These are phyloP conservation scores for Thaumetopoea pityocampa DNA, from an alignment of 1,140 invertebrate genomes.

Conservation along the genomic window DNA sequence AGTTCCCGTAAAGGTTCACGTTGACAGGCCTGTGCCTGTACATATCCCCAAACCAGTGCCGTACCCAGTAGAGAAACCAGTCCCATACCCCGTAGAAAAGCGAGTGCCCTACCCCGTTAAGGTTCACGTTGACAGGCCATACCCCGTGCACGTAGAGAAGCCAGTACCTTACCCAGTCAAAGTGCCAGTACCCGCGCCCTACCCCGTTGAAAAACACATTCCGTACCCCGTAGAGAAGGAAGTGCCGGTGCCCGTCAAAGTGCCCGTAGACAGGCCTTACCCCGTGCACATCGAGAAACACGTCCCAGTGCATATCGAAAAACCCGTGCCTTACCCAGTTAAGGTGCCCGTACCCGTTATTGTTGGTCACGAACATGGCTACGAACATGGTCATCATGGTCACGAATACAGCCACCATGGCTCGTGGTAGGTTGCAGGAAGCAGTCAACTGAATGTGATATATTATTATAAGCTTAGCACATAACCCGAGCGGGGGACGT, in stretches of 20 bases:
- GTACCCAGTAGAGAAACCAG: slow-evolving; percentile 80
- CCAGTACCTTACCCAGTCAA: slow-evolving; percentile 77
- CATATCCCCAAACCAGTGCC: slow-evolving; percentile 81
- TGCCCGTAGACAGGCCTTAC: slow-evolving; percentile 78
- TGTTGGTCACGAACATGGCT: slow-evolving; percentile 62
- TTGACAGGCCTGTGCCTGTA: slow-evolving; percentile 85
- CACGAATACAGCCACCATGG: too few relatives aligned
- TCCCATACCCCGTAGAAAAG: slow-evolving; percentile 83
- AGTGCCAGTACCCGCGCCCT: slow-evolving; percentile 73
- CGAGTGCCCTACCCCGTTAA: slow-evolving; percentile 80
- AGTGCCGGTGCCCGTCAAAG: slow-evolving; percentile 78
- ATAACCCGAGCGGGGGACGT: slow-evolving; percentile 39
- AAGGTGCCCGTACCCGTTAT: slow-evolving; percentile 78
- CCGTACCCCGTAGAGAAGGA: slow-evolving; percentile 78
- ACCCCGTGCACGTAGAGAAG: slow-evolving; percentile 77
- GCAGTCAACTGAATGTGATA: slow-evolving; percentile 69
- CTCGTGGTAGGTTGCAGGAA: slow-evolving; percentile 71
- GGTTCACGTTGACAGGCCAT: slow-evolving; percentile 77
- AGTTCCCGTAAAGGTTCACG: slow-evolving; percentile 81
- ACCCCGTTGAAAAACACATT: slow-evolving; percentile 75
- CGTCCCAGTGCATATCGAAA: slow-evolving; percentile 77
- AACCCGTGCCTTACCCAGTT: slow-evolving; percentile 77
- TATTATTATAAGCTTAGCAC: slow-evolving; percentile 68
- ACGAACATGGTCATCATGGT: slow-evolving; percentile 69
- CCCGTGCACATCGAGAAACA: slow-evolving; percentile 78